Evolutionary conservation across 2,888 invertebrate species (phyloP).

Genomic region (Cordylochernes scorpioides): DNA sequence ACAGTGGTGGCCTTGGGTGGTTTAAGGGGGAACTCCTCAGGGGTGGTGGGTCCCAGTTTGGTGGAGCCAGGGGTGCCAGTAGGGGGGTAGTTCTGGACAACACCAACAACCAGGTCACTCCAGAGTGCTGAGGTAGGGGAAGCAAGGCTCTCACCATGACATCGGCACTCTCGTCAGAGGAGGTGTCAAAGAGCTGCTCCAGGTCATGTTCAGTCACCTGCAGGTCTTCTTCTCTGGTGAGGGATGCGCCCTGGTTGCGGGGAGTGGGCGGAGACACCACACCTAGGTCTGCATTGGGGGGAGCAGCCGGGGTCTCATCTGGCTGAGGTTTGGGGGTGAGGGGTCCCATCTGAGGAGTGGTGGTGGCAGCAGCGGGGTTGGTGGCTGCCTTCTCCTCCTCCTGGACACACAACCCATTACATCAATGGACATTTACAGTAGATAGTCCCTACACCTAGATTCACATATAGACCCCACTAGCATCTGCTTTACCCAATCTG

Average conservation of each 20-base stretch:
- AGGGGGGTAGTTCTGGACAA: not conserved
- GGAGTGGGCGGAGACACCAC: slow-evolving; percentile 11
- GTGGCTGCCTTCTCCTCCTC: slow-evolving; percentile 8
- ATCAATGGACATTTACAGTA: too few species aligned
- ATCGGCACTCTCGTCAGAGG: slow-evolving; percentile 54
- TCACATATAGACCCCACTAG: too few species aligned
- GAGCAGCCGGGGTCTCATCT: slow-evolving; percentile 5
- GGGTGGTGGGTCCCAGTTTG: too few species aligned
- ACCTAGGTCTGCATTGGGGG: slow-evolving; percentile 8
- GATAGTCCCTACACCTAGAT: too few species aligned
- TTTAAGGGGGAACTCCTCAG: too few species aligned
- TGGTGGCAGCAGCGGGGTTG: slow-evolving; percentile 6
- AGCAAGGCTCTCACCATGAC: slow-evolving; percentile 56
- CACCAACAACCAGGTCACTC: not conserved
- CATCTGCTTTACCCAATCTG: too few species aligned
- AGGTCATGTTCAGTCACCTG: slow-evolving; percentile 66
- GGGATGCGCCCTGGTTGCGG: slow-evolving; percentile 13
- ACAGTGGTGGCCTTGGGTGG: too few species aligned
- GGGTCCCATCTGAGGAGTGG: too few species aligned
- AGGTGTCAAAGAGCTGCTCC: slow-evolving; percentile 79
- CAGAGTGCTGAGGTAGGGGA: too few species aligned
- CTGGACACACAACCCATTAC: too few species aligned
- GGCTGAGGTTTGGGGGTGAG: not conserved
- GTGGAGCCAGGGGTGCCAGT: not conserved
- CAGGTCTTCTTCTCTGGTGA: slow-evolving; percentile 40